These are phyloP conservation scores for Dissostichus mawsoni DNA, from an alignment of 2,113 vertebrate genomes.

Conservation along the genomic window DNA sequence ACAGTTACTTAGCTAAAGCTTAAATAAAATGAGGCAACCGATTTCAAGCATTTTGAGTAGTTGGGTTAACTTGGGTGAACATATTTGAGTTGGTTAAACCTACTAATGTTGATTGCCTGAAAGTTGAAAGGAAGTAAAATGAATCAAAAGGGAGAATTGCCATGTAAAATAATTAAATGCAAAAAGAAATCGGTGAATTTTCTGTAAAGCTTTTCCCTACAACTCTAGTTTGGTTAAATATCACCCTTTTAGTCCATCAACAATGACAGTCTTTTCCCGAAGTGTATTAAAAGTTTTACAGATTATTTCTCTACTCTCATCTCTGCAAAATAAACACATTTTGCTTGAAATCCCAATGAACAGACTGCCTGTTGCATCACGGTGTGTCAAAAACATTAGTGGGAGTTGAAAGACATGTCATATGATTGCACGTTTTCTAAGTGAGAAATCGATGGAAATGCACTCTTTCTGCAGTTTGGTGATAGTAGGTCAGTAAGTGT, in stretches of 20 bases:
- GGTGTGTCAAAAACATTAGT: slow-evolving; percentile 41
- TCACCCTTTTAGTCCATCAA: neutral
- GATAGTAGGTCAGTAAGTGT: neutral
- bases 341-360: neutral
- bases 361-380: slow-evolving; percentile 42
- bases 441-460: slow-evolving; percentile 50
- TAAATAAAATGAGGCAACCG: no score
- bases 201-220: neutral
- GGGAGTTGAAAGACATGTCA: slow-evolving; percentile 2
- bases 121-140: neutral
- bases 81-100: no score
- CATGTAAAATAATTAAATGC: neutral
- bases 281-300: neutral
- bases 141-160: neutral
- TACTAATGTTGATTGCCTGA: no score
- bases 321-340: neutral
- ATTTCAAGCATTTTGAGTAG: no score
- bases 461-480: slow-evolving; percentile 46
- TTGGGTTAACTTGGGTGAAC: no score
- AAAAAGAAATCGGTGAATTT: neutral
- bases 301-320: neutral
- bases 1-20: no score
- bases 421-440: slow-evolving; percentile 45
- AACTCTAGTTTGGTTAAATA: neutral
- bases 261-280: neutral